Base-by-base conservation (phyloP, 2,113 vertebrate genomes). In the Pardalotus punctatus region DNA sequence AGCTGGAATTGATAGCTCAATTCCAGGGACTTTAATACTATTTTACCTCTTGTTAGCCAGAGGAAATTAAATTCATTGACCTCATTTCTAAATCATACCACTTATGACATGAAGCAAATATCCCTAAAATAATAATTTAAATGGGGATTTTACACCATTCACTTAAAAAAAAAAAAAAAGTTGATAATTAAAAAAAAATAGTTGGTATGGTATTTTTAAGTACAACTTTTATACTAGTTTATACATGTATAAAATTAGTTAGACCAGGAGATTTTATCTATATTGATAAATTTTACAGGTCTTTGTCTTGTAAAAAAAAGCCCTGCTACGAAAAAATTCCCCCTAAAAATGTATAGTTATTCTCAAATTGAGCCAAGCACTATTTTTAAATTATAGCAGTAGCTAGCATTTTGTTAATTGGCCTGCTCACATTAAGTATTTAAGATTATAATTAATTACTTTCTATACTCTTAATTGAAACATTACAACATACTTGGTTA, bases 381-480 rank as follows among this genome's bases (percentile, higher is more conserved):
- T 78, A 66, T 50, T 94, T 94, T 96, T 91, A 67, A 94, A 86
- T 95, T 92, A 65, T 45, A 81, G n/a, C 96, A 88, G 57, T 57
- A 66, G 35, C 54, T 57, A 66, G 35, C 54, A 78, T 93, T 82
- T 92, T 93, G 80, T 78, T 97, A 88, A 96, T 97, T 93, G 56
- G 23, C 76, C 77, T 81, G 42, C 42, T 91, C 79, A 28, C 38
- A 92, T 93, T 86, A 97, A 96, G 58, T 96, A 94, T 96, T 97
- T 94, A 96, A 93, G 94, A 88, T 72, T 56, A 69, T 70, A 94
- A 95, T 94, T 43, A 72, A 95, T 95, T 96, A 60, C 88, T 94
- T 96, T 84, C 29, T 60, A 56, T 95, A 73, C 65, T 95, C 71
- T 84, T 97, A 96, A 95, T 60, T 95, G 69, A 89, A 92, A 93